Conservation (phyloP, 2,113 vertebrate species). For the Tragelaphus buxtoni region DNA sequence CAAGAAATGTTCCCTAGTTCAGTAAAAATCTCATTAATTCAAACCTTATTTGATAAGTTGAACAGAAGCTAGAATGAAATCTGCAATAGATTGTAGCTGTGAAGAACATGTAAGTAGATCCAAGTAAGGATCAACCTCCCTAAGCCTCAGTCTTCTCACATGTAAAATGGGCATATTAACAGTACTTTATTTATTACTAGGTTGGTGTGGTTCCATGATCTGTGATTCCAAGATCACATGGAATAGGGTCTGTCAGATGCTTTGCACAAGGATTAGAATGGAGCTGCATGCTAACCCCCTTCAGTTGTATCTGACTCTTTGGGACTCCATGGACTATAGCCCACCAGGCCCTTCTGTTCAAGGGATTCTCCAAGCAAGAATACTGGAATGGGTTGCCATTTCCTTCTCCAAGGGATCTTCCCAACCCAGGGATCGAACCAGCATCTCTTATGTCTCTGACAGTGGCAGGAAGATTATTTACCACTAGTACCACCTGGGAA, state of each 20-base stretch:
- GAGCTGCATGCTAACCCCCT: not conserved
- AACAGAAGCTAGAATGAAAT: slow-evolving; percentile 37
- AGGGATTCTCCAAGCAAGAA: not conserved
- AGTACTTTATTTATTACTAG: not conserved
- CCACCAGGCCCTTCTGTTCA: not conserved
- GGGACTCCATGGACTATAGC: not conserved
- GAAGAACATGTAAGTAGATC: not conserved
- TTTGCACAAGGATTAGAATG: not conserved
- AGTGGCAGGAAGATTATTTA: not conserved
- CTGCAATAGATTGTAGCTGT: not conserved
- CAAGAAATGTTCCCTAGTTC: slow-evolving; percentile 37
- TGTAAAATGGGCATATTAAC: not conserved
- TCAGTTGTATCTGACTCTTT: not conserved
- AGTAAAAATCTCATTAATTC: slow-evolving; percentile 62
- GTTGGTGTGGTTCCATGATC: not conserved
- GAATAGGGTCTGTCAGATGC: not conserved
- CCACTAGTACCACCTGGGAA: not conserved
- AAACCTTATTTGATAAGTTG: slow-evolving; percentile 28
- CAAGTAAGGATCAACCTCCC: not conserved
- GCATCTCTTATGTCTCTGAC: not conserved
- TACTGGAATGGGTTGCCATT: not conserved
- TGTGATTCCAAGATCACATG: not conserved
- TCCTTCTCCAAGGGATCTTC: not conserved
- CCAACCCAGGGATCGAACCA: not conserved
- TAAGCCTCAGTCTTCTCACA: not conserved